phyloP scores from a whole-genome alignment of 1,140 invertebrate species.

The Rhagoletis zephyria region DNA sequence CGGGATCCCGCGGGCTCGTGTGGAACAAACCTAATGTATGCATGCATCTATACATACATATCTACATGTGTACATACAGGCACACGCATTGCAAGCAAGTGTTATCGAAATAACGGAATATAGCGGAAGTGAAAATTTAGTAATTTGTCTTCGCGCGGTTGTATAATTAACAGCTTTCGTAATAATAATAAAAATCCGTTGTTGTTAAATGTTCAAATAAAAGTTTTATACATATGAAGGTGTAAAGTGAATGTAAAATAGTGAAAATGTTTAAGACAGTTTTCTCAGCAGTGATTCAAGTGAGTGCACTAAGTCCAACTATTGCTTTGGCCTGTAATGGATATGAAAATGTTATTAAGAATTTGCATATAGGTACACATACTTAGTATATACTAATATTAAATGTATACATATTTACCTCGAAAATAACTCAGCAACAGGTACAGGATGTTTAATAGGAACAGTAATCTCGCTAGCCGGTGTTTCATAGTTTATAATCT shows the following conservation, averaged over 20 bases:
- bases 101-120: not conserved
- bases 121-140: not conserved
- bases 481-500: not conserved
- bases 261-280: too few relatives aligned
- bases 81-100: too few relatives aligned
- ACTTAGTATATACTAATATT: too few relatives aligned
- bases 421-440: constrained; percentile 55
- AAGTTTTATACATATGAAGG: not conserved
- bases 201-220: not conserved
- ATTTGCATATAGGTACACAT: not conserved
- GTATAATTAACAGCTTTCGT: not conserved
- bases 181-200: not conserved
- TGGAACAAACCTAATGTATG: too few relatives aligned
- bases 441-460: constrained; percentile 47
- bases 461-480: not conserved
- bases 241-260: not conserved
- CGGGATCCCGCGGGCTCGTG: too few relatives aligned
- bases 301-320: not conserved
- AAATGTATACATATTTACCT: constrained; percentile 15
- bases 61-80: too few relatives aligned
- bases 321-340: not conserved
- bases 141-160: not conserved
- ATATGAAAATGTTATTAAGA: not conserved
- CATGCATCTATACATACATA: too few relatives aligned
- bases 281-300: not conserved